These are phyloP conservation scores for Deilephila porcellus DNA, from an alignment of 2,888 invertebrate genomes.

Conservation along the genomic window DNA sequence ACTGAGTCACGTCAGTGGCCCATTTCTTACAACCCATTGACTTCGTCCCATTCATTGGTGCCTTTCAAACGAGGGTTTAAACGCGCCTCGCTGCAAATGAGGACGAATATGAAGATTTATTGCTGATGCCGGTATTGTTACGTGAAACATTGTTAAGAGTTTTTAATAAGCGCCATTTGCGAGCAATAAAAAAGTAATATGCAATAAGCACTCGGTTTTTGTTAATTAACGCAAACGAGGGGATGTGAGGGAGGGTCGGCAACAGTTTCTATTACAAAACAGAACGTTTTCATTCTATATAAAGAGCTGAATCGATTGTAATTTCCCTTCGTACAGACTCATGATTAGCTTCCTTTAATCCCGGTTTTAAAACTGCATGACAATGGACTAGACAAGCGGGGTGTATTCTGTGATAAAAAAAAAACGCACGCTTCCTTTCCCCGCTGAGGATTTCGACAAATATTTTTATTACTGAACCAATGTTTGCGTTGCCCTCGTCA, in stretches of 20 bases:
- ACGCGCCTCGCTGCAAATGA: slow-evolving; percentile 72
- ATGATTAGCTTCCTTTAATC: slow-evolving; percentile 80
- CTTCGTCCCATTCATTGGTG: slow-evolving; percentile 77
- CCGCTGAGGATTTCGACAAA: slow-evolving; percentile 75
- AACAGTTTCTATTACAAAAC: slow-evolving; percentile 6
- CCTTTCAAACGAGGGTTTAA: slow-evolving; percentile 78
- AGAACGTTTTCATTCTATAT: slow-evolving; percentile 32
- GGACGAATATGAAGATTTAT: slow-evolving; percentile 67
- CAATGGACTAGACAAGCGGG: slow-evolving; percentile 67
- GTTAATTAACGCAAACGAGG: slow-evolving; percentile 27
- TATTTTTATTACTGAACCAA: slow-evolving; percentile 83
- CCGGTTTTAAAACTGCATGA: slow-evolving; percentile 76
- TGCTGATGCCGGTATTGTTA: slow-evolving; percentile 51
- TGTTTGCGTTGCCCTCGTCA: slow-evolving; percentile 78
- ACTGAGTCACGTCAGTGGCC: slow-evolving; percentile 72
- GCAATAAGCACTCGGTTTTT: slow-evolving; percentile 15
- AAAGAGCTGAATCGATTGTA: slow-evolving; percentile 44
- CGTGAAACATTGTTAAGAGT: slow-evolving; percentile 36
- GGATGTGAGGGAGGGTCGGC: slow-evolving; percentile 5
- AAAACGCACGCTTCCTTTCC: slow-evolving; percentile 69
- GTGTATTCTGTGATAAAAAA: slow-evolving; percentile 63
- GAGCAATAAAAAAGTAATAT: slow-evolving; percentile 25
- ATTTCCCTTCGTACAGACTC: slow-evolving; percentile 56
- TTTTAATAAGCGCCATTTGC: slow-evolving; percentile 30
- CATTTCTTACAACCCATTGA: slow-evolving; percentile 83